These are phyloP conservation scores for Acronicta aceris DNA, from an alignment of 2,888 invertebrate species.

Conservation along the genomic window DNA sequence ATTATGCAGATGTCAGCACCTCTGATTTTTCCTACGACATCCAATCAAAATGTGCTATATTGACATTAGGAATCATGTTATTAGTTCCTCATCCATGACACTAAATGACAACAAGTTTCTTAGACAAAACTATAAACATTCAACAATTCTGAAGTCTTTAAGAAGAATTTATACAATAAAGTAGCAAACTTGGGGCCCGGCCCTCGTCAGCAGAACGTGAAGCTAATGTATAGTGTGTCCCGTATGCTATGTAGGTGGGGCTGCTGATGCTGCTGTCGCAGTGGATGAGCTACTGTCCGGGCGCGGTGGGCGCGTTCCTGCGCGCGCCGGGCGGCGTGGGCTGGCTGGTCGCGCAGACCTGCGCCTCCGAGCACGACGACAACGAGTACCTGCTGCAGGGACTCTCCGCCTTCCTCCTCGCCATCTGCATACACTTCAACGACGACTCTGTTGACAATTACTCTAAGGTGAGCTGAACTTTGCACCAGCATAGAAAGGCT, in stretches of 20 bases:
- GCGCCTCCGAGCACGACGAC: constrained; percentile 96
- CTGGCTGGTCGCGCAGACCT: constrained; percentile 94
- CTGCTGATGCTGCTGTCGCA: constrained; percentile 96
- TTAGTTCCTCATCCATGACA: too few species aligned
- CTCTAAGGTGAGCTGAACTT: constrained; percentile 87
- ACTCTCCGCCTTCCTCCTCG: constrained; percentile 97
- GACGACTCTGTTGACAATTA: constrained; percentile 94
- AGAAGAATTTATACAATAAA: too few species aligned
- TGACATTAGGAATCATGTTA: too few species aligned
- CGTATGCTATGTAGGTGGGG: constrained; percentile 89
- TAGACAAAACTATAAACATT: too few species aligned
- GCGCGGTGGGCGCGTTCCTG: constrained; percentile 95
- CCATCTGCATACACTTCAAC: constrained; percentile 96
- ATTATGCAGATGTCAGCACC: too few species aligned
- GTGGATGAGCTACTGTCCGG: constrained; percentile 96
- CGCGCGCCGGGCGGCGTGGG: constrained; percentile 94
- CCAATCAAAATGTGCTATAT: too few species aligned
- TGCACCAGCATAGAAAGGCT: background rate
- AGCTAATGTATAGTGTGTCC: too few species aligned
- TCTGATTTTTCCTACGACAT: too few species aligned
- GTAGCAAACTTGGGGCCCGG: too few species aligned
- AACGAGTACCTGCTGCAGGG: constrained; percentile 95
- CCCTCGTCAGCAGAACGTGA: too few species aligned
- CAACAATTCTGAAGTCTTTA: too few species aligned
- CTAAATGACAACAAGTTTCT: too few species aligned